These are phyloP conservation scores for Microctonus aethiopoides DNA, from an alignment of 2,888 invertebrate species.

Conservation along the genomic window DNA sequence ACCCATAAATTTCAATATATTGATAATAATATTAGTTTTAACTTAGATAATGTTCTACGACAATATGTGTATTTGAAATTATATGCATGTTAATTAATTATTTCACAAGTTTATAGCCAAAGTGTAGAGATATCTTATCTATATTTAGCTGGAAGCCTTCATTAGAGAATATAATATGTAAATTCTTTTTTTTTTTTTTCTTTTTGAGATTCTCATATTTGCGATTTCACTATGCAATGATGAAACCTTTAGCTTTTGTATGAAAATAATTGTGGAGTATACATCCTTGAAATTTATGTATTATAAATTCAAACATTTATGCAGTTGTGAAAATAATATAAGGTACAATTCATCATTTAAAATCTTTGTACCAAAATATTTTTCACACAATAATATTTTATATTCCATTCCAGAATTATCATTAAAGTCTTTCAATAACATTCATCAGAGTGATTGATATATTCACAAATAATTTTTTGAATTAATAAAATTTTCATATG, in stretches of 20 bases:
- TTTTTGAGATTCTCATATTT: slow-evolving; percentile 17
- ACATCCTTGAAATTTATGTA: slow-evolving; percentile 37
- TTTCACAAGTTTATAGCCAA: neutral
- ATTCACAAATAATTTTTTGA: too few relatives aligned
- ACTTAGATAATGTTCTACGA: neutral
- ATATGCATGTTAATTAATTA: neutral
- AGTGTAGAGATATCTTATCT: neutral
- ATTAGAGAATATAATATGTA: neutral
- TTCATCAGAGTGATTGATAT: too few relatives aligned
- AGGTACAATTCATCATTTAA: too few relatives aligned
- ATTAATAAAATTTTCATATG: too few relatives aligned
- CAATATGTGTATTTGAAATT: neutral
- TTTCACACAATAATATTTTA: too few relatives aligned
- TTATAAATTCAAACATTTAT: slow-evolving; percentile 2
- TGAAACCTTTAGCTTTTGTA: slow-evolving; percentile 44
- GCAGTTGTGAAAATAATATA: too few relatives aligned
- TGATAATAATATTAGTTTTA: too few relatives aligned
- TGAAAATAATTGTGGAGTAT: slow-evolving; percentile 44
- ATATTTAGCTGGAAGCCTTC: neutral
- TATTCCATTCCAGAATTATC: too few relatives aligned
- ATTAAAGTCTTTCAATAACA: too few relatives aligned
- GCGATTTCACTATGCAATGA: slow-evolving; percentile 37
- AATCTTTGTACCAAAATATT: too few relatives aligned
- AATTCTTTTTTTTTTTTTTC: slow-evolving; percentile 18
- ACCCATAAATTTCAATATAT: too few relatives aligned